Evolutionary conservation across 2,797 vertebrate species (phyloP).

Genomic region (Malurus splendens): DNA sequence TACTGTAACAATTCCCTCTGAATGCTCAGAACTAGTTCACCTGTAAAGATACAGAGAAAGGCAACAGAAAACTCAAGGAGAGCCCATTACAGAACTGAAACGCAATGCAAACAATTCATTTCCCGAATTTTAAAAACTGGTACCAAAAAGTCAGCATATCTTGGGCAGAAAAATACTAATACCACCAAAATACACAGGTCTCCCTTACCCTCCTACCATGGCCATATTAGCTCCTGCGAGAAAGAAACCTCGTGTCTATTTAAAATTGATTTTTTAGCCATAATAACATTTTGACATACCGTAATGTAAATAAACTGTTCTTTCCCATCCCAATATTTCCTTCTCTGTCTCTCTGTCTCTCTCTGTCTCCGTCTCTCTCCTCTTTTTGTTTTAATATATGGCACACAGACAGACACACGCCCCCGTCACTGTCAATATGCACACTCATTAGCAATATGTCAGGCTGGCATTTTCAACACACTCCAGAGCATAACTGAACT

Average conservation of each 20-base stretch:
- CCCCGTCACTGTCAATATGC: conserved; percentile 68
- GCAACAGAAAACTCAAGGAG: conserved; percentile 13
- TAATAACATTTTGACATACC: conserved; percentile 59
- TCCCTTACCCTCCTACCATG: not conserved
- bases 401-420: conserved; percentile 39
- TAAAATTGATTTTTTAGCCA: conserved; percentile 53
- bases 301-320: conserved; percentile 62
- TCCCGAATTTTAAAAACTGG: not conserved
- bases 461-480: conserved; percentile 66
- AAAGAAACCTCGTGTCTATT: conserved; percentile 22
- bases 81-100: not conserved
- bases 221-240: not conserved
- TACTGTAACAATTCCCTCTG: not conserved
- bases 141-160: not conserved
- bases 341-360: conserved; percentile 44
- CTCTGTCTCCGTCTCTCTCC: conserved; percentile 50
- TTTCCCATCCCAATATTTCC: conserved; percentile 57
- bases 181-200: not conserved
- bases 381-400: conserved; percentile 63
- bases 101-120: not conserved
- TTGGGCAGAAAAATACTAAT: conserved; percentile 4
- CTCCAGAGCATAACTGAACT: conserved; percentile 55
- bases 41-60: conserved; percentile 4
- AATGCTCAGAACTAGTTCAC: conserved; percentile 19
- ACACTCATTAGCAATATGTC: conserved; percentile 69